These are phyloP conservation scores for Drosophila bipectinata DNA, from an alignment of 1,140 invertebrate genomes.

Conservation along the genomic window DNA sequence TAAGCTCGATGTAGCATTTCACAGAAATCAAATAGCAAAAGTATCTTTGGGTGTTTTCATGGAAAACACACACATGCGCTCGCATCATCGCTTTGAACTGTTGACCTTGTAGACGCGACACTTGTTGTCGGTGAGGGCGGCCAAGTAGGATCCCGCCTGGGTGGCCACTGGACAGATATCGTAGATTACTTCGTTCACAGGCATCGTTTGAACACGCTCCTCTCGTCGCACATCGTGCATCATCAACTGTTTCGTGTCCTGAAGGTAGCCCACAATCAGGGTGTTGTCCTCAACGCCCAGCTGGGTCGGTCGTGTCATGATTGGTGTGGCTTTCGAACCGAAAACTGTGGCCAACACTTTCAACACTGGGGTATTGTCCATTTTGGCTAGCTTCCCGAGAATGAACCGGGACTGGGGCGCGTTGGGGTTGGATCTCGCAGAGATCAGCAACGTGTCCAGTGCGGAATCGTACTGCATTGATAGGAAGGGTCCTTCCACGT, in stretches of 20 bases:
- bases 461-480: slow-evolving; percentile 88
- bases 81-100: slow-evolving; percentile 33
- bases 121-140: slow-evolving; percentile 87
- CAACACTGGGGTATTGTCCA: slow-evolving; percentile 80
- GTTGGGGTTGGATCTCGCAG: slow-evolving; percentile 86
- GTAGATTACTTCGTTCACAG: slow-evolving; percentile 86
- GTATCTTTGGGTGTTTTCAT: slow-evolving; percentile 21
- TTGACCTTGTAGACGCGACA: slow-evolving; percentile 86
- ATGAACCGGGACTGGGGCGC: slow-evolving; percentile 87
- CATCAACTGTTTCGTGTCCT: slow-evolving; percentile 86
- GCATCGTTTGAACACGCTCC: slow-evolving; percentile 85
- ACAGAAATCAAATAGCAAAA: slow-evolving; percentile 6
- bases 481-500: slow-evolving; percentile 90
- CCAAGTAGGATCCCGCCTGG: slow-evolving; percentile 85
- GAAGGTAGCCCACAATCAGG: slow-evolving; percentile 88
- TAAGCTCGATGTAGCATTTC: neutral
- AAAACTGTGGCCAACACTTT: slow-evolving; percentile 86
- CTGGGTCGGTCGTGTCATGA: slow-evolving; percentile 87
- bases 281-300: slow-evolving; percentile 85
- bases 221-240: slow-evolving; percentile 88
- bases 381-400: slow-evolving; percentile 85
- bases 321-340: slow-evolving; percentile 87
- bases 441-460: slow-evolving; percentile 87
- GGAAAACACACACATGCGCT: slow-evolving; percentile 14
- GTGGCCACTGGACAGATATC: slow-evolving; percentile 87